phyloP scores from a whole-genome alignment of 2,113 vertebrate genomes.

The Crotalus viridis region DNA sequence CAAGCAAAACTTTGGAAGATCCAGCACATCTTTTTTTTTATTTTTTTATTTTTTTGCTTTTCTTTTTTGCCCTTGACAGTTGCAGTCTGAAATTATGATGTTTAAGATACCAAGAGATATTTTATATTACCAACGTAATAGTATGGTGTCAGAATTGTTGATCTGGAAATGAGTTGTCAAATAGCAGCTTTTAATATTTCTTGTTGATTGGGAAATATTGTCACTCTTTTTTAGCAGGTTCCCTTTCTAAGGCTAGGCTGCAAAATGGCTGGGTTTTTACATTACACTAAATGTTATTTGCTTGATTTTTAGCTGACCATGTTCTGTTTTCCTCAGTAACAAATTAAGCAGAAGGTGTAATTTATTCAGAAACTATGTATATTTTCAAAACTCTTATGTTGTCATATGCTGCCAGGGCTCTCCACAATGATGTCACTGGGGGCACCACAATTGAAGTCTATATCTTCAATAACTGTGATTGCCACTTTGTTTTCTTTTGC shows the following conservation, averaged over 20 bases:
- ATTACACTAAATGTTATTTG: not conserved
- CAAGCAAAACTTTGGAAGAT: not conserved
- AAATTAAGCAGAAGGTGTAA: not conserved
- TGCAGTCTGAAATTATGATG: not conserved
- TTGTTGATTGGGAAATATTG: not conserved
- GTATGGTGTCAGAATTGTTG: not conserved
- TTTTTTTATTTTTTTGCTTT: not conserved
- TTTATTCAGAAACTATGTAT: not conserved
- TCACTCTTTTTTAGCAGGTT: too few relatives aligned
- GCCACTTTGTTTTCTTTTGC: not conserved
- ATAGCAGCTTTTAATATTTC: not conserved
- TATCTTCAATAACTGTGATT: not conserved
- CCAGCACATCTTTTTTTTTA: not conserved
- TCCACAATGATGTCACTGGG: not conserved
- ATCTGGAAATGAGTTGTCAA: not conserved
- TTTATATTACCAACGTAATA: not conserved
- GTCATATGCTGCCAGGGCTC: not conserved
- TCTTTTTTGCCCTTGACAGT: fast-evolving
- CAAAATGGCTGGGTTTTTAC: not conserved
- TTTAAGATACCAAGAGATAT: not conserved
- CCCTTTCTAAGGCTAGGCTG: not conserved
- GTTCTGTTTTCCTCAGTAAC: not conserved
- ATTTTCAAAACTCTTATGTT: not conserved
- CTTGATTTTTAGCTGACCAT: not conserved
- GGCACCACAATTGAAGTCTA: not conserved